These are phyloP conservation scores for Pimpla rufipes DNA, from an alignment of 2,888 invertebrate species.

Conservation along the genomic window DNA sequence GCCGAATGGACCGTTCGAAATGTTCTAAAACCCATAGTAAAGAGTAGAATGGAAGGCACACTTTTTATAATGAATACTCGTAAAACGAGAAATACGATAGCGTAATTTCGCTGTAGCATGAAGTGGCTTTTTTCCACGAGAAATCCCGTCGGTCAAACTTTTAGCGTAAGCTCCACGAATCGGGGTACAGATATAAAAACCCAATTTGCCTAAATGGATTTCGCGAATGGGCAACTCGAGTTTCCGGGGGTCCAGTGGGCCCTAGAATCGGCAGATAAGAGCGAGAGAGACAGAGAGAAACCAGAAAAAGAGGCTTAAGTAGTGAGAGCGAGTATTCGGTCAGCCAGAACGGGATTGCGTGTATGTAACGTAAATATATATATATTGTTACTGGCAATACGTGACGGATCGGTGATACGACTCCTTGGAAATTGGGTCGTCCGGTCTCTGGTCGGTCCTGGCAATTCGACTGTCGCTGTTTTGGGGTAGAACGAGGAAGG, in stretches of 20 bases:
- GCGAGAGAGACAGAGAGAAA: too few species aligned
- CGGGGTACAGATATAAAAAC: neutral
- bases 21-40: too few species aligned
- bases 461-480: conserved; percentile 52
- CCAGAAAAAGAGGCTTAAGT: too few species aligned
- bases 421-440: conserved; percentile 67
- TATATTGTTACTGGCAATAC: conserved; percentile 16
- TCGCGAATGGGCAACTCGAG: neutral
- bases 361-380: neutral
- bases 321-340: conserved; percentile 18
- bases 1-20: too few species aligned
- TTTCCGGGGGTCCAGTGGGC: neutral
- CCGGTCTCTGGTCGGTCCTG: conserved; percentile 58
- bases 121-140: neutral
- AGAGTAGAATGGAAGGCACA: too few species aligned
- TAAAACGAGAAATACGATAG: too few species aligned
- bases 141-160: neutral
- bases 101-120: neutral
- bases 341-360: conserved; percentile 21
- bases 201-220: neutral
- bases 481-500: neutral
- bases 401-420: conserved; percentile 64
- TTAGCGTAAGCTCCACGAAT: neutral
- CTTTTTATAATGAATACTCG: too few species aligned
- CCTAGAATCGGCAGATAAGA: neutral